Evolutionary conservation across 2,888 invertebrate genomes (phyloP).

Genomic region (Himalopsyche tibetana): DNA sequence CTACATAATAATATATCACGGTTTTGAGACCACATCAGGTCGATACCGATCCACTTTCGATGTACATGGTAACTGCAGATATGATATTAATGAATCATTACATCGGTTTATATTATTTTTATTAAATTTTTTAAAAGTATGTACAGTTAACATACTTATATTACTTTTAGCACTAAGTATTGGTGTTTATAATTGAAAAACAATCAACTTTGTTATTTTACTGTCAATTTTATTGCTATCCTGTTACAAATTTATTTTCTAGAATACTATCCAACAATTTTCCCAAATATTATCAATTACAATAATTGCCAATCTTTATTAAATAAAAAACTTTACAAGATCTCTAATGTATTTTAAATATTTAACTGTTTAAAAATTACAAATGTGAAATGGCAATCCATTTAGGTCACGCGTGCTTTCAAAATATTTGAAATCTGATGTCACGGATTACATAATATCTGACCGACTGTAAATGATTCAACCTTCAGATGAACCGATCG

Average conservation of each 20-base stretch:
- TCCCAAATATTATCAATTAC: slow-evolving; percentile 29
- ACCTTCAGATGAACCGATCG: too few species aligned
- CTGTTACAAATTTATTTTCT: slow-evolving; percentile 18
- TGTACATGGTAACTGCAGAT: not conserved
- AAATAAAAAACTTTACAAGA: slow-evolving; percentile 20
- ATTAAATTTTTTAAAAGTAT: not conserved
- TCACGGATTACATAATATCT: too few species aligned
- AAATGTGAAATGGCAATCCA: not conserved
- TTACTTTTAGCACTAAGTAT: not conserved
- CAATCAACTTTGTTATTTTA: not conserved
- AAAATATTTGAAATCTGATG: too few species aligned
- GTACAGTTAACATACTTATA: slow-evolving; percentile 30
- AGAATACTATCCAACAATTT: not conserved
- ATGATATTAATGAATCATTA: not conserved
- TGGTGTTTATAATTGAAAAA: not conserved
- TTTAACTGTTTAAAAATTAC: not conserved
- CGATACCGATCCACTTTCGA: not conserved
- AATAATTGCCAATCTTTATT: slow-evolving; percentile 4
- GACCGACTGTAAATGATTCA: too few species aligned
- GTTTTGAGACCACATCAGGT: not conserved
- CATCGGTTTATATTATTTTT: too few species aligned
- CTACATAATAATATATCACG: slow-evolving; percentile 28
- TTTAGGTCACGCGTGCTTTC: too few species aligned
- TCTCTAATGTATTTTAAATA: not conserved
- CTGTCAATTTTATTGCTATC: slow-evolving; percentile 17